Conservation (phyloP, 2,888 invertebrate species). For the Bellardia pandia region DNA sequence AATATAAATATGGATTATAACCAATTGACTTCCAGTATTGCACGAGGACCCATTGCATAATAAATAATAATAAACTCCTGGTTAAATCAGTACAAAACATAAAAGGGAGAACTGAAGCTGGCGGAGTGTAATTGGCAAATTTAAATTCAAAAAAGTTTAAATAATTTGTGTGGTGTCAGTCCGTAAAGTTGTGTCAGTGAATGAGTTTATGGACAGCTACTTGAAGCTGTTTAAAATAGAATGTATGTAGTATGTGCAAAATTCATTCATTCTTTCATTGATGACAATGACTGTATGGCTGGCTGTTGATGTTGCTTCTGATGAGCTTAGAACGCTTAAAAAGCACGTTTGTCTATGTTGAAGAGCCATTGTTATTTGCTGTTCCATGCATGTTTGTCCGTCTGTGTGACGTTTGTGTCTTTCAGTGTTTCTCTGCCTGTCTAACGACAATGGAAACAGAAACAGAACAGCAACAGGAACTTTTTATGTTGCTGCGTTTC, state of each 20-base stretch:
- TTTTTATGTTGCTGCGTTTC: constrained; percentile 67
- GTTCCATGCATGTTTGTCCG: constrained; percentile 58
- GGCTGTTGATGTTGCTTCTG: constrained; percentile 37
- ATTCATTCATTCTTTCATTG: constrained; percentile 59
- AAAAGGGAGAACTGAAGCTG: too few relatives aligned
- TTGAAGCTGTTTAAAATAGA: constrained; percentile 54
- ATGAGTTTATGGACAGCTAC: constrained; percentile 63
- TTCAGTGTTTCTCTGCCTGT: constrained; percentile 43
- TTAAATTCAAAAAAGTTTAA: too few relatives aligned
- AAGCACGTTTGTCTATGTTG: constrained; percentile 72
- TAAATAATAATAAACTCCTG: too few relatives aligned
- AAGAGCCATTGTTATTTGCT: constrained; percentile 72
- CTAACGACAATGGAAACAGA: constrained; percentile 56
- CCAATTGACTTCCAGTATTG: too few relatives aligned
- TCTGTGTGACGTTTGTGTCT: constrained; percentile 18
- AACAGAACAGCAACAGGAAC: constrained; percentile 72
- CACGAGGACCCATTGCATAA: too few relatives aligned
- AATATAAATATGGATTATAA: too few relatives aligned
- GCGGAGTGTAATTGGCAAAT: too few relatives aligned
- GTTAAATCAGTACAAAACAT: too few relatives aligned
- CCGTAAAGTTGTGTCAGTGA: constrained; percentile 34
- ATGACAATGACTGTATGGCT: constrained; percentile 30
- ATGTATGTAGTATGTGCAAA: constrained; percentile 37
- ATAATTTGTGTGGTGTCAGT: background rate
- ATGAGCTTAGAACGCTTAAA: constrained; percentile 72